Evolutionary conservation across 1,140 invertebrate species (phyloP).

Genomic region (Steinernema khuongi): DNA sequence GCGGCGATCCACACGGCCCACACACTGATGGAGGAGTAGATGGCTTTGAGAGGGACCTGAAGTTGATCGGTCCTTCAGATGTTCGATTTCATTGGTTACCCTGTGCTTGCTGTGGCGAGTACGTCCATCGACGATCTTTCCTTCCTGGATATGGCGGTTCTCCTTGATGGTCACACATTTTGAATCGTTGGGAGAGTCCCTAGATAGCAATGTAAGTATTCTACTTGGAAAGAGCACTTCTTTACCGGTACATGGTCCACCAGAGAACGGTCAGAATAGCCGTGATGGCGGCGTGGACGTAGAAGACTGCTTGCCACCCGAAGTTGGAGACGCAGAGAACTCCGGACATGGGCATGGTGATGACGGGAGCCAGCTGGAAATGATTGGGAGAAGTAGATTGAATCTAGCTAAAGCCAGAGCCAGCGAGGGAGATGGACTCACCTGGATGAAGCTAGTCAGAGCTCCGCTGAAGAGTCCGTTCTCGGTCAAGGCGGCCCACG

Average conservation of each 20-base stretch:
- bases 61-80: not conserved
- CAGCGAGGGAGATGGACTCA: slow-evolving; percentile 31
- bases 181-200: slow-evolving; percentile 3
- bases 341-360: not conserved
- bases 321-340: slow-evolving; percentile 27
- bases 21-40: slow-evolving; percentile 29
- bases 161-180: slow-evolving; percentile 10
- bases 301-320: slow-evolving; percentile 36
- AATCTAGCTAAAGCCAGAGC: slow-evolving; percentile 28
- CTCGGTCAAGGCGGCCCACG: slow-evolving; percentile 34
- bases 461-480: slow-evolving; percentile 33
- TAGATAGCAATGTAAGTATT: not conserved
- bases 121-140: slow-evolving; percentile 18
- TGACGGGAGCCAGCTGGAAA: not conserved
- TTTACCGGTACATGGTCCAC: slow-evolving; percentile 10
- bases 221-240: not conserved
- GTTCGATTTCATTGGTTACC: not conserved
- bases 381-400: not conserved
- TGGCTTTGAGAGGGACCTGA: slow-evolving; percentile 11
- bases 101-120: not conserved
- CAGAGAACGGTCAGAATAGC: slow-evolving; percentile 10
- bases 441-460: slow-evolving; percentile 36
- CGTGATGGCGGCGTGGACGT: slow-evolving; percentile 29
- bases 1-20: slow-evolving; percentile 40
- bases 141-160: slow-evolving; percentile 20